These are phyloP conservation scores for Gadopsis marmoratus DNA, from an alignment of 2,797 vertebrate species.

Conservation along the genomic window DNA sequence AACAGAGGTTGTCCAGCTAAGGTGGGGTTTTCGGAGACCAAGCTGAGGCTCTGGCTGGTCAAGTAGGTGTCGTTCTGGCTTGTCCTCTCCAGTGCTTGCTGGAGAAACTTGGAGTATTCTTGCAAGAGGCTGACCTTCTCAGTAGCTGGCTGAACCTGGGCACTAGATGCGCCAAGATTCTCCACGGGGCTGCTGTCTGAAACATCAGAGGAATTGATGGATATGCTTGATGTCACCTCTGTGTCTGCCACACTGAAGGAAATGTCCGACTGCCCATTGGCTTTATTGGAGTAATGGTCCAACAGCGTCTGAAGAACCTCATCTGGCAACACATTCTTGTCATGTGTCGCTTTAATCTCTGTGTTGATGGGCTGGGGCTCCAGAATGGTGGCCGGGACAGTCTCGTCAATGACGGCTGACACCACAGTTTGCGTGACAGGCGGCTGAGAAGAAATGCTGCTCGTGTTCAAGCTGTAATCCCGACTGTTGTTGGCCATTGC, in stretches of 20 bases:
- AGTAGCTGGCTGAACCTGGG: constrained; percentile 89
- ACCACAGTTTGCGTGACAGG: constrained; percentile 93
- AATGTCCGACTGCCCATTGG: constrained; percentile 97
- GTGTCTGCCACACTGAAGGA: constrained; percentile 95
- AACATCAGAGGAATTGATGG: constrained; percentile 96
- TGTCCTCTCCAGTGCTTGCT: constrained; percentile 99
- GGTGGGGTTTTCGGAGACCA: constrained; percentile 95
- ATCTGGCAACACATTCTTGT: constrained; percentile 97
- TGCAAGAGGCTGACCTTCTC: constrained; percentile 99
- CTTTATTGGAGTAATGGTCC: constrained; percentile 98
- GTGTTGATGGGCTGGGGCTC: constrained; percentile 92
- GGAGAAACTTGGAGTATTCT: constrained; percentile 99
- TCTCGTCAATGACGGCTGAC: constrained; percentile 94
- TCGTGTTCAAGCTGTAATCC: constrained; percentile 92
- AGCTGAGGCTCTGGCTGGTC: constrained; percentile 96
- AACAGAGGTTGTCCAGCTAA: constrained; percentile 94
- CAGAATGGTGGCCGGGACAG: constrained; percentile 91
- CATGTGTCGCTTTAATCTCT: constrained; percentile 93
- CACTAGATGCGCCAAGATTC: constrained; percentile 85
- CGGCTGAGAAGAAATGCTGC: constrained; percentile 93
- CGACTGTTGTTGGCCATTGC: constrained; percentile 90
- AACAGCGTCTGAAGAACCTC: constrained; percentile 98
- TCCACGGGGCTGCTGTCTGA: constrained; percentile 91
- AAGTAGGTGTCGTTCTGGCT: constrained; percentile 99
- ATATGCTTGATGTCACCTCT: constrained; percentile 98